These are phyloP conservation scores for Hyperoplus immaculatus DNA, from an alignment of 2,797 vertebrate species.

Conservation along the genomic window DNA sequence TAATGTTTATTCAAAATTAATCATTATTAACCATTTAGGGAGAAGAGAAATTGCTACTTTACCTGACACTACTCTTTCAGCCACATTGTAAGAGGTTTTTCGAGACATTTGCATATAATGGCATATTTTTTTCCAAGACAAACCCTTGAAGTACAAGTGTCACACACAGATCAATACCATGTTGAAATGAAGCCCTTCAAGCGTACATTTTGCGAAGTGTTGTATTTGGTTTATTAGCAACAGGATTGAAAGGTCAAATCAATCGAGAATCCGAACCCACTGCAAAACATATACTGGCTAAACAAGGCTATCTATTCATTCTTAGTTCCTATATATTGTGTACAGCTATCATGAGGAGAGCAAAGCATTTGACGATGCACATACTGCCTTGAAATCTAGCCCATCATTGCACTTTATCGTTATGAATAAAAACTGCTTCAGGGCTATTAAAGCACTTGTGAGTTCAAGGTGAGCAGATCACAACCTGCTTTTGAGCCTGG, in stretches of 20 bases:
- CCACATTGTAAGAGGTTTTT: neutral
- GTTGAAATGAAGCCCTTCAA: constrained; percentile 9
- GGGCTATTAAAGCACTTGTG: constrained; percentile 42
- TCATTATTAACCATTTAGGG: neutral
- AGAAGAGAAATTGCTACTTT: neutral
- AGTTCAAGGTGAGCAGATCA: constrained; percentile 57
- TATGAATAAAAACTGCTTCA: constrained; percentile 39
- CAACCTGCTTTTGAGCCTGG: constrained; percentile 53
- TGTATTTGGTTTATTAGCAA: constrained; percentile 23
- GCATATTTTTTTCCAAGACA: too few relatives aligned
- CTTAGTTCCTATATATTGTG: neutral
- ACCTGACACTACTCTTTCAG: neutral
- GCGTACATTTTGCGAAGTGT: constrained; percentile 2
- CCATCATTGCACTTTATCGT: constrained; percentile 47
- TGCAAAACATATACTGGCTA: neutral
- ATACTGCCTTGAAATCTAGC: constrained; percentile 38
- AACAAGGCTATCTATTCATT: neutral
- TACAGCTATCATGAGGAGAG: constrained; percentile 10
- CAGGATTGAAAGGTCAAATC: constrained; percentile 41
- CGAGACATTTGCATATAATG: neutral
- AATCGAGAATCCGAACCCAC: neutral
- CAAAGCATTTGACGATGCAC: constrained; percentile 20
- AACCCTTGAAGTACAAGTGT: constrained; percentile 1
- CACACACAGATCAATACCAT: constrained; percentile 32
- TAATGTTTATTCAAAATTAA: neutral